Conservation (phyloP, 2,888 invertebrate species). For the Patella pellucida region DNA sequence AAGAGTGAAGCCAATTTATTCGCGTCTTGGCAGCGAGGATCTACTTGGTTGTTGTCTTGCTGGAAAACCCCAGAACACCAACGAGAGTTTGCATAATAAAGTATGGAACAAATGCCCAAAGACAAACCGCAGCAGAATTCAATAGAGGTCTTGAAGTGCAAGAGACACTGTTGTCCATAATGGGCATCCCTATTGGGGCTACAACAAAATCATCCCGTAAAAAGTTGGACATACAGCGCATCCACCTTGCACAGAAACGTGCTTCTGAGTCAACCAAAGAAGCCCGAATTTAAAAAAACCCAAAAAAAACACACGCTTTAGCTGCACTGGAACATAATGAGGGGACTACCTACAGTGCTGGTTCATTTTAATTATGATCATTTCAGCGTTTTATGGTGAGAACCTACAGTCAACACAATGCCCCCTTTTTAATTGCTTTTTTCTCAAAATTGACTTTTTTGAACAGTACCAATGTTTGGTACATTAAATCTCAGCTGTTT, state of each 20-base stretch:
- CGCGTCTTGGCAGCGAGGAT: neutral
- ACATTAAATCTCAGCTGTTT: too few species aligned
- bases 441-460: too few species aligned
- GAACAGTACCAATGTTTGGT: too few species aligned
- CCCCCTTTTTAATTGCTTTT: too few species aligned
- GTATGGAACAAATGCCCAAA: conserved; percentile 16
- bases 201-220: neutral
- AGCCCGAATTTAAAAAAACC: neutral
- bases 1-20: neutral
- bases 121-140: neutral
- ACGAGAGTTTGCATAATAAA: neutral
- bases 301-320: neutral
- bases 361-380: neutral
- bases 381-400: neutral
- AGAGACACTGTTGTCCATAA: neutral
- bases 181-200: neutral
- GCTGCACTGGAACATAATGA: neutral
- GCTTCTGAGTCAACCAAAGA: neutral
- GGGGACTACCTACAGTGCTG: neutral
- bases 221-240: neutral
- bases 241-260: neutral
- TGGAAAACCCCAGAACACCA: neutral
- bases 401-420: too few species aligned
- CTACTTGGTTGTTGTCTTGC: neutral
- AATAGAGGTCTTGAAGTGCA: neutral